phyloP scores from a whole-genome alignment of 2,797 vertebrate genomes.

The Huso huso region DNA sequence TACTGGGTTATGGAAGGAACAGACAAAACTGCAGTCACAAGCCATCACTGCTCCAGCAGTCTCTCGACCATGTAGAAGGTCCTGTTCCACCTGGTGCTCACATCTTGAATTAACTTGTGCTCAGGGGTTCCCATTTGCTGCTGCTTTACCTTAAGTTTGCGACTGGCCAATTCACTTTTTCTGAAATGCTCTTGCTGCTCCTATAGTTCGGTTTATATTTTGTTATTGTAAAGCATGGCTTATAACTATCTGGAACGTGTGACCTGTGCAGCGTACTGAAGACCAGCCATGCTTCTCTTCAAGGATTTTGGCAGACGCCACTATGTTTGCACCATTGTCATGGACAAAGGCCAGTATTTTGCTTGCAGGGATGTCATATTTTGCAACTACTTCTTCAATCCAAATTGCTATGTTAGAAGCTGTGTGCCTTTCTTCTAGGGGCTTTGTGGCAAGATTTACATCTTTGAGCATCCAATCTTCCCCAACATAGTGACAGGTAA shows the following conservation, averaged over 20 bases:
- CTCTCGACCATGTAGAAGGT: slow-evolving; percentile 10
- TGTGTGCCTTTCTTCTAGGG: slow-evolving; percentile 19
- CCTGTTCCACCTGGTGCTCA: slow-evolving; percentile 6
- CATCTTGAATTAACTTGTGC: slow-evolving; percentile 10
- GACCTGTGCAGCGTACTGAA: not conserved
- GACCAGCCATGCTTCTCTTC: slow-evolving; percentile 18
- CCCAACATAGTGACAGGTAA: slow-evolving; percentile 20
- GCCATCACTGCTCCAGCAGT: slow-evolving; percentile 15
- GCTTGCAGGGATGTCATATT: slow-evolving; percentile 19
- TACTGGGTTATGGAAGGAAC: slow-evolving; percentile 5
- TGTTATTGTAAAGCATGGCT: slow-evolving; percentile 14
- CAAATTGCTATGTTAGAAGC: slow-evolving; percentile 26
- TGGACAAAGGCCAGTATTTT: slow-evolving; percentile 28
- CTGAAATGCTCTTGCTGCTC: slow-evolving; percentile 18
- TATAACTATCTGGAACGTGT: slow-evolving; percentile 21
- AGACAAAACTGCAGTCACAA: slow-evolving; percentile 12
- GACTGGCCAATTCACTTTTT: slow-evolving; percentile 9
- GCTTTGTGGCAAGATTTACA: slow-evolving; percentile 14
- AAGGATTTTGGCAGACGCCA: slow-evolving; percentile 19
- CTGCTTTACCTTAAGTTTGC: slow-evolving; percentile 5
- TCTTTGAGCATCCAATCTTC: slow-evolving; percentile 20
- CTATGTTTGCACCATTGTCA: slow-evolving; percentile 20
- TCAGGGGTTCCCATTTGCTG: slow-evolving; percentile 3
- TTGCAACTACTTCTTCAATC: slow-evolving; percentile 17
- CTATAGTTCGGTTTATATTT: slow-evolving; percentile 14